Evolutionary conservation across 2,888 invertebrate genomes (phyloP).

Genomic region (Oxytorus armatus): DNA sequence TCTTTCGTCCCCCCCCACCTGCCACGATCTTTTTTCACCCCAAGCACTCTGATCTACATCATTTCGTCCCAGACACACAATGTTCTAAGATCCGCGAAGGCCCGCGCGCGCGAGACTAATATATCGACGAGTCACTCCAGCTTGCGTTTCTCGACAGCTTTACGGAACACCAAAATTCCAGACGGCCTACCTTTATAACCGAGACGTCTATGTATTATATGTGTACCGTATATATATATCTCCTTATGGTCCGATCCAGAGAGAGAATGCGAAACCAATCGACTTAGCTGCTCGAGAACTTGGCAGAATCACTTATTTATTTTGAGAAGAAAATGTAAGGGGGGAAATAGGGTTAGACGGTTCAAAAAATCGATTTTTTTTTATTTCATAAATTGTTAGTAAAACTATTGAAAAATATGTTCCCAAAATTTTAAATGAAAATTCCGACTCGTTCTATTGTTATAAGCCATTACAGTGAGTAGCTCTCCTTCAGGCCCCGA

Average conservation of each 20-base stretch:
- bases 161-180: slow-evolving; percentile 40
- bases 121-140: slow-evolving; percentile 66
- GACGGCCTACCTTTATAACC: slow-evolving; percentile 15
- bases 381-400: too few species aligned
- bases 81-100: slow-evolving; percentile 35
- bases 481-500: too few species aligned
- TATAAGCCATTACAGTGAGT: too few species aligned
- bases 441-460: too few species aligned
- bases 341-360: not conserved
- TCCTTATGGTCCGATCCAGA: slow-evolving; percentile 3
- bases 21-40: slow-evolving; percentile 35
- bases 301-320: not conserved
- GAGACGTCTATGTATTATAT: slow-evolving; percentile 10
- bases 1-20: slow-evolving; percentile 27
- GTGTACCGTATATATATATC: not conserved
- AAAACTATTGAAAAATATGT: too few species aligned
- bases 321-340: not conserved
- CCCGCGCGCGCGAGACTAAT: slow-evolving; percentile 4
- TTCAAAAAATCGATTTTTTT: too few species aligned
- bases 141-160: slow-evolving; percentile 61
- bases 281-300: not conserved
- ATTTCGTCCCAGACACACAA: slow-evolving; percentile 18
- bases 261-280: slow-evolving; percentile 30
- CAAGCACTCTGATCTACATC: slow-evolving; percentile 41
- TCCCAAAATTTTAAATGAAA: too few species aligned